Evolutionary conservation across 2,888 invertebrate species (phyloP).

Genomic region (Physocephala rufipes): DNA sequence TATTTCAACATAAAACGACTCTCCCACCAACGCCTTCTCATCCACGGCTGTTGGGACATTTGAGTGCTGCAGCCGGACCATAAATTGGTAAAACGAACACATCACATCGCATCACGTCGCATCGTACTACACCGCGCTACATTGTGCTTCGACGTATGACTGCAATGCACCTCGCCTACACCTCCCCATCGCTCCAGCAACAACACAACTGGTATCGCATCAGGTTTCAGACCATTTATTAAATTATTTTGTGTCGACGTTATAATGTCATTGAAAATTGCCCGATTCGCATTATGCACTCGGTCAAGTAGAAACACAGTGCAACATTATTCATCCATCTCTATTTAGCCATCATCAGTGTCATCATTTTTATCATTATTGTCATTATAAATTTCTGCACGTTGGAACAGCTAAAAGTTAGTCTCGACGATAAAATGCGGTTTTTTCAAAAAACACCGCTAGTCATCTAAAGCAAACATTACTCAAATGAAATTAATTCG

Average conservation of each 20-base stretch:
- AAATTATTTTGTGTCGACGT: slow-evolving; percentile 34
- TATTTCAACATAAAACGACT: neutral
- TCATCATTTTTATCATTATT: slow-evolving; percentile 2
- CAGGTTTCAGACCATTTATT: slow-evolving; percentile 30
- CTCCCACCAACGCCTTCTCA: neutral
- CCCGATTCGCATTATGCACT: slow-evolving; percentile 5
- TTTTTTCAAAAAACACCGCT: neutral
- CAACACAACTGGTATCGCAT: no score
- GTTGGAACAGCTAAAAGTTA: neutral
- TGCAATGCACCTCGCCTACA: no score
- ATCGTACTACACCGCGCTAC: neutral
- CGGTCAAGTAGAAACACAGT: neutral
- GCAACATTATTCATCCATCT: neutral
- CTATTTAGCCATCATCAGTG: neutral
- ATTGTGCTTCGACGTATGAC: neutral
- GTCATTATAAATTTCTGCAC: slow-evolving; percentile 4
- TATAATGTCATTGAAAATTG: slow-evolving; percentile 18
- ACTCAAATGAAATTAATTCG: no score
- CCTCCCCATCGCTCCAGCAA: no score
- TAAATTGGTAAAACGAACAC: neutral
- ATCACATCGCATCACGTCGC: slow-evolving; percentile 17
- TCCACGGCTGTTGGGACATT: neutral
- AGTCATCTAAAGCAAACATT: no score
- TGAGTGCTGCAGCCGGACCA: neutral
- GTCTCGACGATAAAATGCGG: neutral